These are phyloP conservation scores for Strongylocentrotus purpuratus DNA, from an alignment of 35 echinoderm and acorn worm genomes.

Conservation along the genomic window DNA sequence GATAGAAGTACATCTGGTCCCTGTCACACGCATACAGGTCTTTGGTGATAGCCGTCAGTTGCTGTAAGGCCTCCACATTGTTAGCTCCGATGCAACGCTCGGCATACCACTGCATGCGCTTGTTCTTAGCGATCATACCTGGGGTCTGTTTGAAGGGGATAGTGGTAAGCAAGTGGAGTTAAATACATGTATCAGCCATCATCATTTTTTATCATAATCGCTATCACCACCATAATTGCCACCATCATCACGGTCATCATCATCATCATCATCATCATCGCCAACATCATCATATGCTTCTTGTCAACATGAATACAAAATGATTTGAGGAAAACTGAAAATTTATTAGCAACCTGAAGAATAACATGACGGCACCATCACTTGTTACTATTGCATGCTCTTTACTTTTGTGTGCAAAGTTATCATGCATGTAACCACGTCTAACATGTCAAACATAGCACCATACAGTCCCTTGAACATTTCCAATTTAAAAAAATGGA, in stretches of 20 bases:
- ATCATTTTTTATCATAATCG: neutral
- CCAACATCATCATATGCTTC: neutral
- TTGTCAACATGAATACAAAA: neutral
- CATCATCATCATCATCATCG: neutral
- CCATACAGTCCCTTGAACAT: too few relatives aligned
- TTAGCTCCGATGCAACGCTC: conserved; percentile 69
- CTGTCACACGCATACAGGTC: conserved; percentile 83
- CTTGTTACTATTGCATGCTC: too few relatives aligned
- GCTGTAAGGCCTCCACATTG: conserved; percentile 52
- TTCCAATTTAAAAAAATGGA: too few relatives aligned
- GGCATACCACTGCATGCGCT: conserved; percentile 82
- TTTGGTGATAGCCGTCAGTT: conserved; percentile 75
- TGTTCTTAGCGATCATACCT: conserved; percentile 72
- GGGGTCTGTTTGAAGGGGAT: conserved; percentile 60
- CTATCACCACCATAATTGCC: neutral
- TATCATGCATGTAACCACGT: too few relatives aligned
- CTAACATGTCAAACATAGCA: too few relatives aligned
- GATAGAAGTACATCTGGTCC: conserved; percentile 80
- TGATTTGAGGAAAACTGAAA: neutral
- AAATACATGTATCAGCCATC: neutral
- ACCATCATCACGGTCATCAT: too few relatives aligned
- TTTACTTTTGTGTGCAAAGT: too few relatives aligned
- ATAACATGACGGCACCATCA: neutral
- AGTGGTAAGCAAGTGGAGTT: neutral
- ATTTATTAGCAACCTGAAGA: neutral